These are phyloP conservation scores for Drosophila ustulata DNA, from an alignment of 2,888 invertebrate genomes.

Conservation along the genomic window DNA sequence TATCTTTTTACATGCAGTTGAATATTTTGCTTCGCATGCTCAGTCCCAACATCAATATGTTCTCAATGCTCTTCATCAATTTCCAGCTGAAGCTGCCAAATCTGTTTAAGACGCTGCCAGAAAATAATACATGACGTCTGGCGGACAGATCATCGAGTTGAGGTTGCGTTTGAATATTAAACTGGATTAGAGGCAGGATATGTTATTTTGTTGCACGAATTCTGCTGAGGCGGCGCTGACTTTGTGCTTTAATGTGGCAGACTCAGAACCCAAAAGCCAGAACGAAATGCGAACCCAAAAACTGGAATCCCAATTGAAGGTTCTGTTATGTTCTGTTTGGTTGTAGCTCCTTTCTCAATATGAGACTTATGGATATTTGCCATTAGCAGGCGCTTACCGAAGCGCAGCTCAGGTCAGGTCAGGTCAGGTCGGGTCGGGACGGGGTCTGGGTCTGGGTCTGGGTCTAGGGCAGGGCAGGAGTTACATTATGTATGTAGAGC, in stretches of 20 bases:
- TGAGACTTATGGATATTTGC: conserved; percentile 40
- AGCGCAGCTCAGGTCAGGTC: conserved; percentile 5
- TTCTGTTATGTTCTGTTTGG: conserved; percentile 3
- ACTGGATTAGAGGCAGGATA: not conserved
- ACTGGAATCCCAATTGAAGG: not conserved
- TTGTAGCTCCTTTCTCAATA: conserved; percentile 19
- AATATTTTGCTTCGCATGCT: not conserved
- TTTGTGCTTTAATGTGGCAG: conserved; percentile 6
- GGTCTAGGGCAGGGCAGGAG: not conserved
- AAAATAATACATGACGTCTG: not conserved
- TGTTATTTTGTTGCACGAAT: conserved; percentile 2
- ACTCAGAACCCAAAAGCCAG: not conserved
- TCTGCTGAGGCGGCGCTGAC: not conserved
- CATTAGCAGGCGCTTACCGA: conserved; percentile 41
- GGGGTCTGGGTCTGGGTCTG: not conserved
- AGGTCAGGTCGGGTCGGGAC: conserved; percentile 5
- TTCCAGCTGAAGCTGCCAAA: not conserved
- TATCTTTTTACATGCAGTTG: too few relatives aligned
- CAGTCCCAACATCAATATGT: not conserved
- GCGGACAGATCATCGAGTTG: not conserved
- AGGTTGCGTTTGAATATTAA: conserved; percentile 1
- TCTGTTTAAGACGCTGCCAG: not conserved
- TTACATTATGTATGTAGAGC: conserved; percentile 57
- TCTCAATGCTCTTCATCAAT: not conserved
- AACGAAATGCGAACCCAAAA: not conserved